Base-by-base conservation (phyloP, 2,113 vertebrate species). In the Chitala chitala region DNA sequence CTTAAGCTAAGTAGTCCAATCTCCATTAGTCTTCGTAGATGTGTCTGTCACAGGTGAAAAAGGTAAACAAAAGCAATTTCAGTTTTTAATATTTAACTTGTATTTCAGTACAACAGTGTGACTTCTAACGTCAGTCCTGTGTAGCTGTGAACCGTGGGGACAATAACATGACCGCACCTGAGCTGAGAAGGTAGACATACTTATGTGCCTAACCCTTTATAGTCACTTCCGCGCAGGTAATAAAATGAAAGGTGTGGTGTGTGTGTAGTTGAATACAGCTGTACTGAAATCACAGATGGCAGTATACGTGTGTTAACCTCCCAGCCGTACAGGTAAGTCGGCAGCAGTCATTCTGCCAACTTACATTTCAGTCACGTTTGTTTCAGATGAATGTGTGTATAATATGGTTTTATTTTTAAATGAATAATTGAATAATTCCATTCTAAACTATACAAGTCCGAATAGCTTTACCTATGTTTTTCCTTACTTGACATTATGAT, bases 11-110 rank as follows among this genome's bases (percentile, higher is more conserved):
- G 87, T 85, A 94, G 89, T 87, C 93, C 87, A 91, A 93, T 91
- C 94, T 94, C 95, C 96, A 99, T 99, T 92, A 92, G 94, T 91
- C 92, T 92, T 93, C 84, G 92, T 89, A 91, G 85, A 87, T 83
- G 78, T 87, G 94, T 89, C 82, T 87, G 81, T 81, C 63, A 50
- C 77, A 85, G 84, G 86, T 74, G 86, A 84, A 91, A 89, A 82
- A 82, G 74, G 81, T 86, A 84, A 85, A 54, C 75, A 85, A 72
- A 66, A 46, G 8, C n/a, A 46, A 9, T 63, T 80, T 84, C 75
- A 86, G 64, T 53, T 79, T 56, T 75, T 82, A 78, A 83, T 80
- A 76, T 80, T 81, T 75, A 77, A 74, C 50, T 29, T 36, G 31
- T 71, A 56, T n/a, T 24, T 29, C 68, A 78, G 6, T 24, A 20